Evolutionary conservation across 2,113 vertebrate species (phyloP).

Genomic region (Rhadina sibilatrix): DNA sequence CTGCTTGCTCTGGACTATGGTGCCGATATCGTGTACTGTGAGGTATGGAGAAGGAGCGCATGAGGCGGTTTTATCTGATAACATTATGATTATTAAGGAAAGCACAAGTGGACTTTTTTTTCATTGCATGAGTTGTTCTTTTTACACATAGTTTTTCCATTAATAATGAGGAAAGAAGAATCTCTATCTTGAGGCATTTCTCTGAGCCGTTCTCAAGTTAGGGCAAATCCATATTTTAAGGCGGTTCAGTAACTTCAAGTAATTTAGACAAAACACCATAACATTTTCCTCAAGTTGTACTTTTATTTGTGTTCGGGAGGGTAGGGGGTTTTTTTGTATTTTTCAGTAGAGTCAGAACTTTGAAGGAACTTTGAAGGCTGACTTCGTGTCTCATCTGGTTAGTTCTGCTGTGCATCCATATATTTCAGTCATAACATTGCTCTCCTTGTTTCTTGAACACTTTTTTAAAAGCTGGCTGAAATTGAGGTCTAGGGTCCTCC

Average conservation of each 20-base stretch:
- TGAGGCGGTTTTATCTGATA: not conserved
- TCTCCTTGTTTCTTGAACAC: not conserved
- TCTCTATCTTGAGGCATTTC: not conserved
- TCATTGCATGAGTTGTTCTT: not conserved
- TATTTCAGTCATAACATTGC: not conserved
- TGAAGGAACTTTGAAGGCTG: not conserved
- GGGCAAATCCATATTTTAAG: not conserved
- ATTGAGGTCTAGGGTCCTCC: not conserved
- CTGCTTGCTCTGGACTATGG: constrained; percentile 94
- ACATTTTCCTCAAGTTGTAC: not conserved
- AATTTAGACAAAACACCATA: not conserved
- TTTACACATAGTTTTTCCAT: not conserved
- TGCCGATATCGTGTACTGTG: constrained; percentile 93
- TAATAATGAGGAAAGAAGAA: not conserved
- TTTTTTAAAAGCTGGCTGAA: not conserved
- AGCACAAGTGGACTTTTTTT: not conserved
- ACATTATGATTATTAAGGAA: not conserved
- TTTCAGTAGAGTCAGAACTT: not conserved
- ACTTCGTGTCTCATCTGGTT: not conserved
- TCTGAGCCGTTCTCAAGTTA: not conserved
- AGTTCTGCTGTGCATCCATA: not conserved
- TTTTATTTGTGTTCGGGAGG: rapidly evolving
- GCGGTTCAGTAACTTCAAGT: not conserved
- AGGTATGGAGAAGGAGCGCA: constrained; percentile 76
- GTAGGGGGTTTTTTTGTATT: not conserved